A percentile compares a stretch with the other conserved stretches of the same genome.
These are phyloP conservation scores for Micromesistius poutassou DNA, from an alignment of 2,797 vertebrate genomes.

Conservation along the genomic window DNA sequence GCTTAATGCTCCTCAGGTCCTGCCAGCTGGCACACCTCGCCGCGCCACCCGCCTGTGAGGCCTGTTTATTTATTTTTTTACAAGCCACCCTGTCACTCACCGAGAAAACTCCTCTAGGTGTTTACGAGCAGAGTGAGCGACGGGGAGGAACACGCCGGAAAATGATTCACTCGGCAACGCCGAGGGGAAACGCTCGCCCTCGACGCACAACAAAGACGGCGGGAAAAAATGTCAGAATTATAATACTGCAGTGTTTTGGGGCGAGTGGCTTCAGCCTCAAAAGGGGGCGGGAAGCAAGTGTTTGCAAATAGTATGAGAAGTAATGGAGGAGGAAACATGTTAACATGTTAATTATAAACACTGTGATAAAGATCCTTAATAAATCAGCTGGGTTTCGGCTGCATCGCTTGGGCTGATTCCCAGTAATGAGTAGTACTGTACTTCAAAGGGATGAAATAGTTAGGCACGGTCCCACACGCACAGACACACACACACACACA, in stretches of 20 bases:
- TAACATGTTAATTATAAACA: slow-evolving; percentile 52
- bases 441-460: slow-evolving; percentile 49
- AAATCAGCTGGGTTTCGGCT: slow-evolving; percentile 50
- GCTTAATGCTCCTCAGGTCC: neutral
- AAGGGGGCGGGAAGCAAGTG: slow-evolving; percentile 33
- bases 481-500: too few species aligned
- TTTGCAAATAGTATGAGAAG: slow-evolving; percentile 39
- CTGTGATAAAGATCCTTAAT: slow-evolving; percentile 47
- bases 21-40: slow-evolving; percentile 9
- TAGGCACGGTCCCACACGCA: slow-evolving; percentile 28
- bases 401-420: slow-evolving; percentile 28
- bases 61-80: too few species aligned
- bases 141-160: slow-evolving; percentile 23
- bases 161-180: slow-evolving; percentile 21
- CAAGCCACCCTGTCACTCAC: slow-evolving; percentile 37
- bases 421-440: slow-evolving; percentile 26
- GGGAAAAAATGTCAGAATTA: slow-evolving; percentile 65
- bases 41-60: too few species aligned
- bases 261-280: slow-evolving; percentile 43
- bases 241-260: slow-evolving; percentile 44
- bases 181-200: slow-evolving; percentile 22
- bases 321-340: slow-evolving; percentile 39
- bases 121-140: slow-evolving; percentile 43
- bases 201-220: slow-evolving; percentile 34
- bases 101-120: slow-evolving; percentile 32